Conservation (phyloP, 1,140 invertebrate species). For the Nasonia longicornis region DNA sequence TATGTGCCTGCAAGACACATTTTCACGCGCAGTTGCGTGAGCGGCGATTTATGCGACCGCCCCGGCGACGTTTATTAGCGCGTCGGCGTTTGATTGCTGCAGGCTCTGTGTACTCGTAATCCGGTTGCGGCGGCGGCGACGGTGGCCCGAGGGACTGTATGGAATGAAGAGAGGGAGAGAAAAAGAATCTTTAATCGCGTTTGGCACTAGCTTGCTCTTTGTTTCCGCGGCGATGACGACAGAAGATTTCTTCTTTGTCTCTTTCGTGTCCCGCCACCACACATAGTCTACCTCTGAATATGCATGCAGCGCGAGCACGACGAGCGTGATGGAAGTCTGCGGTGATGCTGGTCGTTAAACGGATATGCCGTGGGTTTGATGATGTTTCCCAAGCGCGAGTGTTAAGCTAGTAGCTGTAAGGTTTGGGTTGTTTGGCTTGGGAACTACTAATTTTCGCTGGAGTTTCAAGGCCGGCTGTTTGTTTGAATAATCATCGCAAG, state of each 20-base stretch:
- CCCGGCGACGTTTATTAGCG: slow-evolving; percentile 29
- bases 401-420: too few relatives aligned
- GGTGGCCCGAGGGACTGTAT: not conserved
- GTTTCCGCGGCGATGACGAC: not conserved
- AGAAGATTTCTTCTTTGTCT: not conserved
- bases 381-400: not conserved
- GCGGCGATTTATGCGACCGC: slow-evolving; percentile 16
- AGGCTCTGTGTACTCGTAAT: not conserved
- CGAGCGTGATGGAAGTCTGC: not conserved
- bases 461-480: too few relatives aligned
- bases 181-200: slow-evolving; percentile 35
- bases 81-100: slow-evolving; percentile 28
- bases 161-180: not conserved
- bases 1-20: slow-evolving; percentile 11
- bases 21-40: slow-evolving; percentile 27
- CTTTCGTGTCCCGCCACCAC: not conserved
- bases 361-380: not conserved
- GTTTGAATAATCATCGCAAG: too few relatives aligned
- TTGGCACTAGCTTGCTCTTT: not conserved
- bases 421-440: too few relatives aligned
- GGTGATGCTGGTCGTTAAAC: too few relatives aligned
- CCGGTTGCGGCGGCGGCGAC: slow-evolving; percentile 10
- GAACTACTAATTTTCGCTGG: too few relatives aligned
- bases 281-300: not conserved
- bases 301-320: not conserved